Evolutionary conservation across 2,888 invertebrate genomes (phyloP).

Genomic region (Sarcophaga subvicina): DNA sequence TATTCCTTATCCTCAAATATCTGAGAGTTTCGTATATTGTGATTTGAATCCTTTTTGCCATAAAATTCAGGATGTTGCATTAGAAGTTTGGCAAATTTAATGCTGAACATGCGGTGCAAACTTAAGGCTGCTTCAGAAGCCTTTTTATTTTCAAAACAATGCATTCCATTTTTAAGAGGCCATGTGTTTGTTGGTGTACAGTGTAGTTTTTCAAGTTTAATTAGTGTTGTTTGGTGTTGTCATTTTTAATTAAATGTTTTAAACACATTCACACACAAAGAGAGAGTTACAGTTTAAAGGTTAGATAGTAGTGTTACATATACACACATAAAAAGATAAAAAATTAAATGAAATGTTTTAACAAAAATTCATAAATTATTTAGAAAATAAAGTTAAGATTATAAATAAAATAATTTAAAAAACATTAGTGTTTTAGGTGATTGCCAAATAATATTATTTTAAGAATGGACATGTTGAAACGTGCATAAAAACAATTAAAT

Average conservation of each 20-base stretch:
- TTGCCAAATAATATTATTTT: slow-evolving; percentile 6
- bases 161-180: slow-evolving; percentile 53
- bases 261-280: slow-evolving; percentile 32
- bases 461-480: slow-evolving; percentile 62
- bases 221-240: slow-evolving; percentile 62
- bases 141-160: slow-evolving; percentile 80
- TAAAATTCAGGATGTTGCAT: slow-evolving; percentile 60
- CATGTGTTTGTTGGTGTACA: slow-evolving; percentile 59
- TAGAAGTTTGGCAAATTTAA: slow-evolving; percentile 61
- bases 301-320: slow-evolving; percentile 47
- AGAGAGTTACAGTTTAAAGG: slow-evolving; percentile 31
- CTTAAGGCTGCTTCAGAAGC: slow-evolving; percentile 86
- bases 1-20: slow-evolving; percentile 41
- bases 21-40: slow-evolving; percentile 51
- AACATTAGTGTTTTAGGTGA: slow-evolving; percentile 10
- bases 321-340: slow-evolving; percentile 65
- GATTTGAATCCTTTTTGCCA: slow-evolving; percentile 65
- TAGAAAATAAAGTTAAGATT: neutral
- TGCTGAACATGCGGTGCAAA: slow-evolving; percentile 88
- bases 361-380: slow-evolving; percentile 30
- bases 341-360: slow-evolving; percentile 12
- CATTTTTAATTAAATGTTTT: slow-evolving; percentile 49
- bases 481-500: slow-evolving; percentile 52
- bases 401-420: neutral
- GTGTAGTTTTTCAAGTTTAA: slow-evolving; percentile 62